Conservation (phyloP, 2,113 vertebrate species). For the Scopus umbretta region DNA sequence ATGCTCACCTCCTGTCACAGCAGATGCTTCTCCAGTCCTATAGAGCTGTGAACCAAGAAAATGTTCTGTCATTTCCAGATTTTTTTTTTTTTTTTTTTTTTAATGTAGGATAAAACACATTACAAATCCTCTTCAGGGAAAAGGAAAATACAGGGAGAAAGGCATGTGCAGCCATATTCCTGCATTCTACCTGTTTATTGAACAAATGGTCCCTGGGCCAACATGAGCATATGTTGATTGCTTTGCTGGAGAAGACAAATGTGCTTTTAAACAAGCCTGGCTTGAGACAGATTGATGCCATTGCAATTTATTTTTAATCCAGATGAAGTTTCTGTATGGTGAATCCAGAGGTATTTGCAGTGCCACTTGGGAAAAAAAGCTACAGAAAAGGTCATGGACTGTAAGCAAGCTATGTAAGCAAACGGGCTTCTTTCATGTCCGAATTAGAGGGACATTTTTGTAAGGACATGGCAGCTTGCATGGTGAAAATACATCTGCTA, state of each 20-base stretch:
- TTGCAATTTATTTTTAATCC: background rate
- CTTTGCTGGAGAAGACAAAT: background rate
- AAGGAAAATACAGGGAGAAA: background rate
- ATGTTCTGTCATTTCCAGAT: background rate
- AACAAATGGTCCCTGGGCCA: background rate
- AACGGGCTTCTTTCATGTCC: background rate
- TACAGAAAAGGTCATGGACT: background rate
- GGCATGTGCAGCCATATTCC: background rate
- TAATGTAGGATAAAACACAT: background rate
- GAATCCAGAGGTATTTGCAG: background rate
- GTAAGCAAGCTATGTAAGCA: background rate
- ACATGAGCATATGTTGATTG: background rate
- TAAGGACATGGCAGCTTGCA: background rate
- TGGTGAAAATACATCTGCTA: background rate
- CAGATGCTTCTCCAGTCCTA: background rate
- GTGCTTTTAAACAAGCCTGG: background rate
- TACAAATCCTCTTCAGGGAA: background rate
- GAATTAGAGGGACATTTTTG: background rate
- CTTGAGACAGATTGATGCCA: background rate
- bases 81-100: background rate
- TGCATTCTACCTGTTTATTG: background rate
- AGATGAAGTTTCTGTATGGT: background rate
- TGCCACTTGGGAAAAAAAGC: background rate
- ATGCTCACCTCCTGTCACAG: slow-evolving; percentile 35
- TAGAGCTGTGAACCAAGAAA: background rate